Conservation (phyloP, 2,113 vertebrate species). For the Neotragus pygmaeus region DNA sequence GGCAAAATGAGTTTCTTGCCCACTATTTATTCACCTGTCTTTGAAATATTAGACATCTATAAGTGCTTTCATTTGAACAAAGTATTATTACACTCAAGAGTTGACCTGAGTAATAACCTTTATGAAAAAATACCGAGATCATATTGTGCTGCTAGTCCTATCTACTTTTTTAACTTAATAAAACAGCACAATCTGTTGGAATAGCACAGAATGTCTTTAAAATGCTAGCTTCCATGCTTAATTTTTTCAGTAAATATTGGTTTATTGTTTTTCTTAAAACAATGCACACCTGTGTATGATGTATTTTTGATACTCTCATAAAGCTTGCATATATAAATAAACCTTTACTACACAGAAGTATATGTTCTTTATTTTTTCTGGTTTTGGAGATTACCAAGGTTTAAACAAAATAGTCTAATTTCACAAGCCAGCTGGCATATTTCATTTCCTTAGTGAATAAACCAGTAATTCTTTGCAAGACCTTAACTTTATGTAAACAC, state of each 20-base stretch:
- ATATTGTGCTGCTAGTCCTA: neutral
- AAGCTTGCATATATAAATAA: neutral
- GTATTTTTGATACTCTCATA: neutral
- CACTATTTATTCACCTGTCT: neutral
- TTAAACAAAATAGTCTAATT: neutral
- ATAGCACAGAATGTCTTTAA: neutral
- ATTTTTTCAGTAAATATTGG: neutral
- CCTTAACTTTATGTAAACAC: neutral
- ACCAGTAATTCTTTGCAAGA: constrained; percentile 14
- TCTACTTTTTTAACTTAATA: neutral
- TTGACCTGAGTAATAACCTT: neutral
- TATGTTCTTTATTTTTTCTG: neutral
- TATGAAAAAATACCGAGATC: neutral
- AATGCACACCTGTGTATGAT: neutral
- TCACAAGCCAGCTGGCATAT: neutral
- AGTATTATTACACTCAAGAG: neutral
- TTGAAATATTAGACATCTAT: neutral
- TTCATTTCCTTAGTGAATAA: constrained; percentile 14
- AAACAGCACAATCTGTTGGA: neutral
- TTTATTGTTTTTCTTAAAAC: neutral
- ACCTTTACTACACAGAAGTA: neutral
- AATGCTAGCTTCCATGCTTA: neutral
- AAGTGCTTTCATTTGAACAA: neutral
- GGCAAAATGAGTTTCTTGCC: neutral
- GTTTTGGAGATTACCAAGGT: neutral